Base-by-base conservation (phyloP, 2,113 vertebrate species). In the Semicossyphus pulcher region DNA sequence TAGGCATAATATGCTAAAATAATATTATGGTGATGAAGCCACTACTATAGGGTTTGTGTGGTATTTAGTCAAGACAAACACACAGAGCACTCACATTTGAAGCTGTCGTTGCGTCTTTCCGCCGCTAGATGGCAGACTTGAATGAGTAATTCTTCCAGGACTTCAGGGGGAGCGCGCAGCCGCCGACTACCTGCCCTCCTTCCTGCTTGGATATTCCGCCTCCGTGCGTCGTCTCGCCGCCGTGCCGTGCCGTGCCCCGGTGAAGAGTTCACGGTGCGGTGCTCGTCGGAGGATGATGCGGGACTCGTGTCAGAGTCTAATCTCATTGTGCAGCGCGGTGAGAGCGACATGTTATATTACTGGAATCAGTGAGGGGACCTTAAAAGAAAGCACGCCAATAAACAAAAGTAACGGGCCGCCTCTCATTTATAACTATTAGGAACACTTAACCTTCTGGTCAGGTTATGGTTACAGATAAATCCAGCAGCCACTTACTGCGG, bases 371-470 rank as follows among this genome's bases (percentile, higher is more conserved):
- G 76, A 69, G 76, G 61, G 75, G 82, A 77, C 70, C 75, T 69
- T n/a, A 44, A 77, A 81, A 81, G 78, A 87, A 86, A 73, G 78
- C 73, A 81, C 68, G 82, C 84, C 87, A 84, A 89, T 92, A 92
- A 93, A 90, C 90, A 92, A 90, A 91, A 86, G 88, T 82, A 86
- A 84, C 71, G 61, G 77, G 51, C 87, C 44, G 64, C 61, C 44
- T 41, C 73, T 78, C 85, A 91, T 94, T 89, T 89, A 88, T 92
- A 90, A 91, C 89, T 87, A 92, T 93, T 93, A 93, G 74, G 80
- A 86, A 93, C 92, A 92, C 89, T 92, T 92, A 93, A 92, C 88
- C 86, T 92, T 89, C 84, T 85, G 86, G 78, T 84, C 86, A 73
- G 81, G 85, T 81, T 85, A 84, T 77, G 82, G 73, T 75, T 79